These are phyloP conservation scores for Zaprionus gabonicus DNA, from an alignment of 1,140 invertebrate genomes.

Conservation along the genomic window DNA sequence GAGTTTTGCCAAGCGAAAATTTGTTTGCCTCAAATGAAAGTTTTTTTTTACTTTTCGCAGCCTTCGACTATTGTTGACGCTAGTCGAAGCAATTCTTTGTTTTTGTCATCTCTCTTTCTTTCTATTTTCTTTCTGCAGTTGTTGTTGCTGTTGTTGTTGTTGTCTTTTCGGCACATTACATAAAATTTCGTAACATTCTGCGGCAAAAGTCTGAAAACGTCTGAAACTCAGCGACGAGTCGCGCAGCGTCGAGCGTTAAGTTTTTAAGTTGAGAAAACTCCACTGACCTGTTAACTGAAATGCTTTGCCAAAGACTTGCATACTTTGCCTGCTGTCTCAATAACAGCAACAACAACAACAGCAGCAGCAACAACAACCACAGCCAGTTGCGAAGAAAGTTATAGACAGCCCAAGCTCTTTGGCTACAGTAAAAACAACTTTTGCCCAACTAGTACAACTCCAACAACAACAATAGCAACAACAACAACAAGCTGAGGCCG, in stretches of 20 bases:
- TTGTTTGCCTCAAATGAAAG: constrained; percentile 65
- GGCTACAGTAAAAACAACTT: constrained; percentile 81
- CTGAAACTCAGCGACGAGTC: constrained; percentile 35
- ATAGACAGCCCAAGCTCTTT: constrained; percentile 61
- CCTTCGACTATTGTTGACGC: constrained; percentile 34
- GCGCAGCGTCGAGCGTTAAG: constrained; percentile 51
- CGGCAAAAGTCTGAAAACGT: constrained; percentile 65
- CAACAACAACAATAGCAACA: constrained; percentile 24
- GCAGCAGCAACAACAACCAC: constrained; percentile 47
- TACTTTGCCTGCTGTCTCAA: constrained; percentile 54
- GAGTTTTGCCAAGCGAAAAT: constrained; percentile 62
- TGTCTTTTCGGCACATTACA: constrained; percentile 76
- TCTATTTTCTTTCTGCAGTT: constrained; percentile 13
- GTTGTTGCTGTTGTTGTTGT: constrained; percentile 38
- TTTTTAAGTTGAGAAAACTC: constrained; percentile 80
- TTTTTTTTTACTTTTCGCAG: constrained; percentile 39
- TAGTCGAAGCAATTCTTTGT: constrained; percentile 23
- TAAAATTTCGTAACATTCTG: constrained; percentile 83
- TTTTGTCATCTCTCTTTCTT: constrained; percentile 22
- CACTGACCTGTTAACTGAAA: constrained; percentile 81
- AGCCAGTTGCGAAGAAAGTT: constrained; percentile 77
- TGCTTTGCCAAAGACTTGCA: constrained; percentile 66
- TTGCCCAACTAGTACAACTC: constrained; percentile 67
- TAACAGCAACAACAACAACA: constrained; percentile 30
- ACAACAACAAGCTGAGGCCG: constrained; percentile 23